phyloP scores from a whole-genome alignment of 2,797 vertebrate genomes.

The Clarias fuscus region DNA sequence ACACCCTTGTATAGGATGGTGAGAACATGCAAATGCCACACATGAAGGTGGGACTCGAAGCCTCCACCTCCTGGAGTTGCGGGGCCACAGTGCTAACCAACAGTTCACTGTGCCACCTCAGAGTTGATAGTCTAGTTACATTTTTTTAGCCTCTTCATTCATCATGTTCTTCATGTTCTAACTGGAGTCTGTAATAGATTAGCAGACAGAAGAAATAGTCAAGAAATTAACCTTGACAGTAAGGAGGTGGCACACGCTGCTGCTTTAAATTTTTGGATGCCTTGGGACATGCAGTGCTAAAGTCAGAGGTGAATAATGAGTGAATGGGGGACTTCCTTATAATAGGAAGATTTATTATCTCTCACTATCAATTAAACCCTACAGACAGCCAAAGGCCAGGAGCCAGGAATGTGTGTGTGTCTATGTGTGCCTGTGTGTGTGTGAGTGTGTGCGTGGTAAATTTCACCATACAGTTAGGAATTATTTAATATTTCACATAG shows the following conservation, averaged over 20 bases:
- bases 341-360: constrained; percentile 80
- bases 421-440: neutral
- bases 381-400: constrained; percentile 65
- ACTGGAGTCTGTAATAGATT: constrained; percentile 26
- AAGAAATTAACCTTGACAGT: constrained; percentile 71
- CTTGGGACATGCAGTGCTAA: constrained; percentile 63
- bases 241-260: constrained; percentile 58
- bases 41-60: too few relatives aligned
- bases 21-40: too few relatives aligned
- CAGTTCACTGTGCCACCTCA: neutral
- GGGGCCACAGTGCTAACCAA: too few relatives aligned
- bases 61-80: too few relatives aligned
- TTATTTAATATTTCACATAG: neutral
- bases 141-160: constrained; percentile 18
- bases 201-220: constrained; percentile 44
- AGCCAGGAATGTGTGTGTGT: constrained; percentile 27
- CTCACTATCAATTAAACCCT: constrained; percentile 79
- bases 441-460: neutral
- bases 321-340: constrained; percentile 68
- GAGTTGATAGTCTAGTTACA: too few relatives aligned
- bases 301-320: constrained; percentile 72
- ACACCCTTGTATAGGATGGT: too few relatives aligned
- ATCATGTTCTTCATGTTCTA: constrained; percentile 30
- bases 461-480: neutral
- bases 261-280: constrained; percentile 64